phyloP scores from a whole-genome alignment of 2,888 invertebrate genomes.

The Lithophane socia region DNA sequence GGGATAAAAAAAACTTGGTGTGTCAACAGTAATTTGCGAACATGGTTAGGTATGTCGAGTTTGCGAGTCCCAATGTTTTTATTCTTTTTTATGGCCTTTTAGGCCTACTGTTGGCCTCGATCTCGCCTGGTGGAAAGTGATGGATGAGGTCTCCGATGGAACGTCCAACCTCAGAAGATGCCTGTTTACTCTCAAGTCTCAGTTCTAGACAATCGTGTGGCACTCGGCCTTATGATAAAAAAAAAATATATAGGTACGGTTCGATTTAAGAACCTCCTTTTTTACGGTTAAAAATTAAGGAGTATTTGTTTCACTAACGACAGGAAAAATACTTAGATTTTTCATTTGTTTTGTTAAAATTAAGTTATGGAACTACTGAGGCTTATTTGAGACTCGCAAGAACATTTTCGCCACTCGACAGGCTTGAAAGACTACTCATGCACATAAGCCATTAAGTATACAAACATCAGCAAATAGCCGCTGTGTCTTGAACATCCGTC shows the following conservation, averaged over 20 bases:
- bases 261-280: too few species aligned
- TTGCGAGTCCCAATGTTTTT: neutral
- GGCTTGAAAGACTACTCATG: neutral
- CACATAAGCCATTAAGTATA: neutral
- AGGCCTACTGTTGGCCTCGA: neutral
- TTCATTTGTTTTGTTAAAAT: too few species aligned
- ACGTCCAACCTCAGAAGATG: neutral
- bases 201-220: neutral
- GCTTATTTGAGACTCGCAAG: neutral
- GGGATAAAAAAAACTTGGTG: slow-evolving; percentile 4
- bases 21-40: neutral
- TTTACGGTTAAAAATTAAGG: too few species aligned
- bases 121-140: neutral
- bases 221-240: neutral
- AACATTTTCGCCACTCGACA: neutral
- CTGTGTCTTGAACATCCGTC: neutral
- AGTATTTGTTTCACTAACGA: neutral
- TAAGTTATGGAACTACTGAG: too few species aligned
- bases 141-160: neutral
- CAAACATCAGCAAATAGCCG: slow-evolving; percentile 11
- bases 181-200: neutral
- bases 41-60: neutral
- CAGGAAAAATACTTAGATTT: too few species aligned
- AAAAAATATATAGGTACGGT: too few species aligned
- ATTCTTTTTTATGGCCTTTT: neutral